Base-by-base conservation (phyloP, 1,140 invertebrate genomes). In the Drosophila pandora region DNA sequence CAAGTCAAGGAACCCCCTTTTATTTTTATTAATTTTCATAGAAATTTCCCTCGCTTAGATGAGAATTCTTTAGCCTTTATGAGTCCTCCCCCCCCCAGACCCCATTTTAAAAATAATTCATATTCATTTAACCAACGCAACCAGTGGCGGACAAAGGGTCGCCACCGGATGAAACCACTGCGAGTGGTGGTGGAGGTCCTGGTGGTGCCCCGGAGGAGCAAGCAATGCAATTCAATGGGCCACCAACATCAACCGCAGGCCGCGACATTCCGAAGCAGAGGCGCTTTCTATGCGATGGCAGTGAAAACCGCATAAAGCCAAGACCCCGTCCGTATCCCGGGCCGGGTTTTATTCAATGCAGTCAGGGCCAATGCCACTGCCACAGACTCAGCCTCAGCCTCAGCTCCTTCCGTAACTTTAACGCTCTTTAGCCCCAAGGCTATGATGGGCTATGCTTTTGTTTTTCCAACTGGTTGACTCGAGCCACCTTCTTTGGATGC, bases 301-400 rank as follows among this genome's bases (percentile, higher is more conserved):
- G 39, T 58, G 71, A 61, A 55, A 39, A 56, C 55, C 58, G 50
- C 72, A 67, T 41, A 68, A 69, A 49, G 62, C 32, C 63, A 62
- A 32, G 45, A 7, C 34, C 45, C 47, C 59, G 17, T 41, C 65
- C 23, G 21, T 37, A 65, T 65, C 43, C 47, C 21, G 22, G 22
- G 28, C 28, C 50, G 32, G 49, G 63, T 47, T 47, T 21, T 39
- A 37, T 47, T 68, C 50, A 68, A 49, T 57, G 64, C 53, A 56
- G 74, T 54, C 69, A 73, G 62, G 59, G 74, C 79, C 79, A 81
- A 73, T 77, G 68, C 68, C 78, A 76, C 13, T 23, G 22, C 28
- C 41, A 34, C 9, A 21, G 49, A 7, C 28, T 34, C 1, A 12
- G 23, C 34, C 43, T 21, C 1, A 12, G 23, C 34, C 43, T 21